Evolutionary conservation across 2,113 vertebrate genomes (phyloP), one percentile per base, ranked within the genome.

Genomic region (Antidorcas marsupialis): DNA sequence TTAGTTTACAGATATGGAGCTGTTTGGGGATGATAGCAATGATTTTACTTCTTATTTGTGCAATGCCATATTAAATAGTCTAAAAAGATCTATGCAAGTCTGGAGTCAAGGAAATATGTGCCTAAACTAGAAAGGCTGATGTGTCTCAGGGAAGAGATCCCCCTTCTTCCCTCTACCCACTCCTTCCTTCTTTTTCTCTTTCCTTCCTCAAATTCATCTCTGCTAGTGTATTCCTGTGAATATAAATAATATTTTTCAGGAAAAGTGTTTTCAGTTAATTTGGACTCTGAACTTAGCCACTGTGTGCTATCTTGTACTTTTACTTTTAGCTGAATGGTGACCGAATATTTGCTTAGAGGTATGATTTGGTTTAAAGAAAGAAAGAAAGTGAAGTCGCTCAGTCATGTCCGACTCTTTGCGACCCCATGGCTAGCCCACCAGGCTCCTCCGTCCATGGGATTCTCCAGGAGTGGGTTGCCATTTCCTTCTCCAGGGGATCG

Each of bases 131-230:
- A 57, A 86, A 60, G 55, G 7, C 14, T 71, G 2, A 17, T 27
- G 0, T n/a, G 30, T 89, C 33, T 55, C 21, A 59, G 10, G 74
- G 2, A 45, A n/a, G 62, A 71, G 3, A 52, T 0, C 12, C 6
- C 19, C 1, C 55, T 14, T 7, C 21, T 27, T 9, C 30, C 7
- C 14, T 30, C 12, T 4, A 2, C 53, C 3, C 12, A 1, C n/a
- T 39, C 17, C 16, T 53, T 62, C 11, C 60, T 53, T 43, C 17
- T 23, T 10, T 9, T 5, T 2, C 30, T 36, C 2, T 15, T 19
- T 36, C 30, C 10, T 45, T 43, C 4, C 19, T 76, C 16, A 39
- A 30, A 67, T 43, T 9, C 1, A 21, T 84, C 30, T 78, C 28
- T 81, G 19, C 8, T 21, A 8, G 1, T 71, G n/a, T 57, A 53